Evolutionary conservation across 2,113 vertebrate species (phyloP).

Genomic region (Rhodinocichla rosea): DNA sequence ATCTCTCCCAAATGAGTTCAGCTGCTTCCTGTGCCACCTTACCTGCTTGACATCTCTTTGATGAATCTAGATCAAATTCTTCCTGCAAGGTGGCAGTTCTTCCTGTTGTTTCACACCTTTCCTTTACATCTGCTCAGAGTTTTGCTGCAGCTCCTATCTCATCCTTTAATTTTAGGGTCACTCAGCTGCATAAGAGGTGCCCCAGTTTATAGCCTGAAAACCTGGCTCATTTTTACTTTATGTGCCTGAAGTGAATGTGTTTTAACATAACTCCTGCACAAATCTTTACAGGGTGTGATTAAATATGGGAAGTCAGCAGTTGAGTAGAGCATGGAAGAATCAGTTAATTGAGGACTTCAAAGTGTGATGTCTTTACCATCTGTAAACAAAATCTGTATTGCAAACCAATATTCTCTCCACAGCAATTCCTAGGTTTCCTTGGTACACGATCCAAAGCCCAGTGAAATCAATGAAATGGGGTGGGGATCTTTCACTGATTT

Average conservation of each 20-base stretch:
- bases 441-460: background rate
- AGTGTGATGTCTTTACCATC: background rate
- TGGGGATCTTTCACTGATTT: background rate
- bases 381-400: background rate
- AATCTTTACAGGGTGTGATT: background rate
- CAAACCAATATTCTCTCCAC: background rate
- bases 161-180: background rate
- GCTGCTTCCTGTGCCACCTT: background rate
- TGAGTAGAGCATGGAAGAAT: background rate
- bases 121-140: background rate
- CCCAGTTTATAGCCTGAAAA: background rate
- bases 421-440: background rate
- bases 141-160: background rate
- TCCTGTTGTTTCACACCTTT: background rate
- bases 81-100: background rate
- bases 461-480: background rate
- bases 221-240: background rate
- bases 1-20: background rate
- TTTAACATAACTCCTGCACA: background rate
- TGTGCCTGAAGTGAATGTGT: background rate
- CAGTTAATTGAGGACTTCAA: background rate
- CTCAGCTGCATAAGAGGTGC: background rate
- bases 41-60: background rate
- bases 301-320: background rate
- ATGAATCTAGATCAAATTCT: background rate